phyloP scores from a whole-genome alignment of 2,888 invertebrate species.

The Steinernema hermaphroditum region DNA sequence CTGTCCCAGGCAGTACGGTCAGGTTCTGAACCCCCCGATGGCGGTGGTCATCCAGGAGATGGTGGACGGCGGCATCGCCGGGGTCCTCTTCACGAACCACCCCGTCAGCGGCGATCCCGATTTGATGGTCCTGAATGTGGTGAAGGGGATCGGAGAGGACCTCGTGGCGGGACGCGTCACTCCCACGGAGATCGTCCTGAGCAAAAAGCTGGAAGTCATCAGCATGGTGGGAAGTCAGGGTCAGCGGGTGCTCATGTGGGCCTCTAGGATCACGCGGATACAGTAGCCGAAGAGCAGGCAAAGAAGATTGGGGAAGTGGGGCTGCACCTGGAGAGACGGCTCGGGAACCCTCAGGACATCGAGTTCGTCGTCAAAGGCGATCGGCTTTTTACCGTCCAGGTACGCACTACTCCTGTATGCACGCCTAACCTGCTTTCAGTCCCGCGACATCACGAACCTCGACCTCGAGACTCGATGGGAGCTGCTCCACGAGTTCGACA shows the following conservation, averaged over 20 bases:
- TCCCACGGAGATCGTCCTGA: conserved; percentile 74
- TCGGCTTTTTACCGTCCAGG: conserved; percentile 67
- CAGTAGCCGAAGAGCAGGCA: conserved; percentile 65
- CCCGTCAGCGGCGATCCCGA: conserved; percentile 77
- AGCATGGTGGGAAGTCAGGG: background rate
- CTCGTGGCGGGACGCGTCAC: conserved; percentile 80
- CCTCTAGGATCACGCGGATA: conserved; percentile 72
- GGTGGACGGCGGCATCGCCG: conserved; percentile 74
- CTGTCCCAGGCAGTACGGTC: conserved; percentile 75
- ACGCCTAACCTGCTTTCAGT: conserved; percentile 73
- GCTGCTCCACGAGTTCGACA: conserved; percentile 78
- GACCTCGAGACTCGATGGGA: conserved; percentile 80
- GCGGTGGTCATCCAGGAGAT: conserved; percentile 81
- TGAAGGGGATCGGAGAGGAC: conserved; percentile 82
- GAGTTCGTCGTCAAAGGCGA: conserved; percentile 79
- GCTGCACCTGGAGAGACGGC: conserved; percentile 74
- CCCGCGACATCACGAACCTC: conserved; percentile 78
- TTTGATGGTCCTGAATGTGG: conserved; percentile 77
- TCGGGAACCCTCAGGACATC: conserved; percentile 77
- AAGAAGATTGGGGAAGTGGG: conserved; percentile 72
- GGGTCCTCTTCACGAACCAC: conserved; percentile 80
- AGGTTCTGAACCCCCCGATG: conserved; percentile 75
- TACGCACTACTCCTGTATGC: conserved; percentile 43
- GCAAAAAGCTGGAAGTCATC: conserved; percentile 59
- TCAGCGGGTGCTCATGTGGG: background rate